Base-by-base conservation (phyloP, 2,113 vertebrate species). In the Limanda limanda region DNA sequence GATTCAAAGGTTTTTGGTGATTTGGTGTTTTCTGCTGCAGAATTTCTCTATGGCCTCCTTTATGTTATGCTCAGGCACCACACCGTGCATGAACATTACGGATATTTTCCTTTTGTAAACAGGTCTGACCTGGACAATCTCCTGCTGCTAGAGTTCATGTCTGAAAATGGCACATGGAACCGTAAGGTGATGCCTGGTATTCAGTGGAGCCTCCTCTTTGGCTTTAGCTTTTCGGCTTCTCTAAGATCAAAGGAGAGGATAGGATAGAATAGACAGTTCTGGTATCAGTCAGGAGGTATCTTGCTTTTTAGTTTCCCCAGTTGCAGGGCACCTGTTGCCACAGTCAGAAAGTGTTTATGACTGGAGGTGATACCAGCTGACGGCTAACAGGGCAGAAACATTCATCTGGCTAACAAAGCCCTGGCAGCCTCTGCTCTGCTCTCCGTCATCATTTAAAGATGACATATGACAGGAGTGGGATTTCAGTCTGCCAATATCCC, bases 361-460 rank as follows among this genome's bases (percentile, higher is more conserved):
- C 88, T 76, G 70, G 81, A 91, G 79, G 82, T 82, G 89, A 82
- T 78, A 81, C 67, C 58, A 81, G 79, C 86, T 86, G 85, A 84
- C 42, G 73, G 79, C 55, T 74, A 84, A 42, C 40, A 42, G 40
- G 79, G 62, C 68, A 82, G 74, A 59, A 70, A 83, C 89, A 92
- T 93, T 81, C 80, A 88, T 93, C 90, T 78, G 73, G 72, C 74
- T 87, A 92, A 92, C 89, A 81, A 88, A 87, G 74, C 84, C 71
- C 88, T 83, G 89, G 86, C 89, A 88, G 82, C 86, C 78, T 92
- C 83, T 70, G 3, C 80, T 70, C 86, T 48, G 63, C 75, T 82
- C 68, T 57, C 82, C 2, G 79, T 88, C 88, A 90, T 93, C 91
- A 88, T 91, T 93, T 92, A 92, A 91, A 92, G 86, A 91, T 92